phyloP scores from a whole-genome alignment of 2,113 vertebrate genomes.

The human (Homo sapiens) region DNA sequence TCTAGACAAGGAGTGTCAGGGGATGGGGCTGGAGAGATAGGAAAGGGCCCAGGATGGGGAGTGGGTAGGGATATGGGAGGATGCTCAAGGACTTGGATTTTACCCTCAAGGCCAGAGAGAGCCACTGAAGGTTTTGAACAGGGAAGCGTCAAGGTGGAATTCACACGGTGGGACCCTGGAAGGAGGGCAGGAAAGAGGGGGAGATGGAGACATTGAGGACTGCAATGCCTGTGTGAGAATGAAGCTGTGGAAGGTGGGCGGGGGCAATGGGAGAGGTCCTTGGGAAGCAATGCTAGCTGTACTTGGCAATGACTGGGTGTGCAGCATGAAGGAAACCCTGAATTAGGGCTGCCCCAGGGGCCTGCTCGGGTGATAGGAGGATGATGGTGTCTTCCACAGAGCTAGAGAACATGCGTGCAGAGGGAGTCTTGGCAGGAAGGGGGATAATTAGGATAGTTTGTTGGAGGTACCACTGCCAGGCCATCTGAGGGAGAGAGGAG shows the following conservation, averaged over 20 bases:
- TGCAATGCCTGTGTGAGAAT: fast-evolving
- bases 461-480: not conserved
- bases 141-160: not conserved
- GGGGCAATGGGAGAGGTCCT: not conserved
- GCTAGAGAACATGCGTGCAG: not conserved
- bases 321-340: fast-evolving
- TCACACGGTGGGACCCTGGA: not conserved
- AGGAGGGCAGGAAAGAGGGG: too few relatives aligned
- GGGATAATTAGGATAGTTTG: not conserved
- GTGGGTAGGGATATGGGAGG: not conserved
- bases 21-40: not conserved
- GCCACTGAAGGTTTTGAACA: not conserved
- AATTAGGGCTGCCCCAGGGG: not conserved
- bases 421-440: not conserved
- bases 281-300: not conserved
- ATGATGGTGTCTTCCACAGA: not conserved
- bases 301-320: not conserved
- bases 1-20: not conserved
- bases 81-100: not conserved
- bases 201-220: not conserved
- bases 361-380: fast-evolving
- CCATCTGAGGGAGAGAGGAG: not conserved
- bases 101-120: not conserved
- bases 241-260: too few relatives aligned
- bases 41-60: not conserved